Evolutionary conservation across 2,113 vertebrate genomes (phyloP), one percentile per base, ranked within the genome.

Genomic region (Mesoclemmys tuberculata): DNA sequence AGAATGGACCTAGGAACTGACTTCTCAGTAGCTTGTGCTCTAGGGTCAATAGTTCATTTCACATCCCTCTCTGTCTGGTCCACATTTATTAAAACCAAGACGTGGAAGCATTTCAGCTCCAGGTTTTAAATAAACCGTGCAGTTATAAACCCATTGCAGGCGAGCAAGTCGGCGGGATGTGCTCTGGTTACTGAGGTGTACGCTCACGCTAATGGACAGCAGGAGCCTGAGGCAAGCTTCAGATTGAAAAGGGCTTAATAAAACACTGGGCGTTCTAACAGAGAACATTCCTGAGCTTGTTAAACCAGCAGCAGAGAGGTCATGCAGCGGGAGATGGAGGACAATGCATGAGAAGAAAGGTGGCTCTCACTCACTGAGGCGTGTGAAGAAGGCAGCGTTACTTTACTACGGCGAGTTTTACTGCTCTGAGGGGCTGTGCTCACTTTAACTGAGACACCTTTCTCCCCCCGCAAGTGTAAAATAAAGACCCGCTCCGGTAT

Each of bases 211-310:
- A 31, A 82, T 5, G 3, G 49, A 88, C 2, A 21, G n/a, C 13
- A 7, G 84, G 58, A 54, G 91, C 94, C 93, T 1, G 4, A 26
- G 61, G 91, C 87, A 35, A 80, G 35, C 10, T 16, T 64, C n/a
- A 2, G 88, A 75, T 80, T 85, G 89, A 78, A 11, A 75, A 75
- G 85, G 80, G 78, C 85, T 96, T 88, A 93, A 82, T 0, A 10
- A 35, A 80, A 93, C 96, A 89, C 10, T 5, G 22, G 90, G 48
- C 4, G 2, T 86, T 81, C 82, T 46, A n/a, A 54, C 90, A 5
- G 90, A 35, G 10, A 8, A 75, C 93, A 92, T 97, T 96, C 97
- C 97, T 85, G 85, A 89, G 91, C 94, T 31, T 61, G 90, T 58
- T 48, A 84, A 94, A 85, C 52, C 3, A 9, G 10, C 68, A 21